phyloP scores from a whole-genome alignment of 2,113 vertebrate genomes.

The Dipodomys ordii region DNA sequence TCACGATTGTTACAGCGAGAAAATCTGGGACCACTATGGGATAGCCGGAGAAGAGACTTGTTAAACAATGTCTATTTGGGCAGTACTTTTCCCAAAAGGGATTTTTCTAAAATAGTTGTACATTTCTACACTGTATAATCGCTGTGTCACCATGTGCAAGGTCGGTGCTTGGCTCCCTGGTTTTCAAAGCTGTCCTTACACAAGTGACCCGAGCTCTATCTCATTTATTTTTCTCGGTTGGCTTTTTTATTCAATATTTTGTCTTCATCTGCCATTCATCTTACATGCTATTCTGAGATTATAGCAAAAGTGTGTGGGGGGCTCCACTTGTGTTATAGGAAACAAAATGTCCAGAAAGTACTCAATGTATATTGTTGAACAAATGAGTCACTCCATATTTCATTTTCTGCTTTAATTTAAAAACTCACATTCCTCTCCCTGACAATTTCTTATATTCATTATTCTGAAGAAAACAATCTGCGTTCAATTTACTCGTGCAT shows the following conservation, averaged over 20 bases:
- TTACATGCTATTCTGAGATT: neutral
- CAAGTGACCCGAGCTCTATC: neutral
- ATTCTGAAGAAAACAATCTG: conserved; percentile 44
- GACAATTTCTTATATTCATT: conserved; percentile 5
- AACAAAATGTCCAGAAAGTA: neutral
- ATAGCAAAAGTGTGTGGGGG: neutral
- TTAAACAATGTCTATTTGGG: neutral
- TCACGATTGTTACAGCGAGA: neutral
- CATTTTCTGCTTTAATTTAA: conserved; percentile 34
- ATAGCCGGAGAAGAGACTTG: neutral
- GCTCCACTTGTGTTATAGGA: neutral
- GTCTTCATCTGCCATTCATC: conserved; percentile 28
- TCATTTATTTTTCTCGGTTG: neutral
- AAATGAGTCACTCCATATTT: neutral
- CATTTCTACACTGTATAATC: neutral
- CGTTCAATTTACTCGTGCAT: neutral
- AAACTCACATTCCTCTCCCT: neutral
- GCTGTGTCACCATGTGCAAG: neutral
- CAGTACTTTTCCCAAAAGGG: neutral
- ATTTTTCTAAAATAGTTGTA: neutral
- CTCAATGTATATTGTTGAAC: conserved; percentile 9
- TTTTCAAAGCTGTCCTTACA: neutral
- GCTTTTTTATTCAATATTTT: conserved; percentile 13
- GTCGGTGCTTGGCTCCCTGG: neutral
- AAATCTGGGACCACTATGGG: neutral